A percentile compares a stretch with the other conserved stretches of the same genome.
phyloP scores from a whole-genome alignment of 2,888 invertebrate genomes.

The Tupiocoris notatus region DNA sequence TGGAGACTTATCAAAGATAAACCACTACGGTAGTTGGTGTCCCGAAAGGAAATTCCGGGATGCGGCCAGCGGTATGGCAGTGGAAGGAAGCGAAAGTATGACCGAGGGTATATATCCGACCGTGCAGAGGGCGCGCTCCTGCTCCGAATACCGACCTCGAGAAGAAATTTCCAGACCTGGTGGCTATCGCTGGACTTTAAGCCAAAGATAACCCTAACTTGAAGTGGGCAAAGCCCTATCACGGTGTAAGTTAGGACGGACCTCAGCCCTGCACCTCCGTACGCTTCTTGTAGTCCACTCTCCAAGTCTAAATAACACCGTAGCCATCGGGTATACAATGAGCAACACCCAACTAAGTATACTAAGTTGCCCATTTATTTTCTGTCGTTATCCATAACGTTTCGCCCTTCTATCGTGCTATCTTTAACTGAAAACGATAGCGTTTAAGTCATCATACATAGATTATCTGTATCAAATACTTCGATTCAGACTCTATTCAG shows the following conservation, averaged over 20 bases:
- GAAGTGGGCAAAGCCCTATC: neutral
- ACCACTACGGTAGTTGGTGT: neutral
- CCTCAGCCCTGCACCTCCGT: neutral
- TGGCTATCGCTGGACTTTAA: neutral
- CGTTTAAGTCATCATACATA: no score
- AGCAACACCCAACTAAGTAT: constrained; percentile 26
- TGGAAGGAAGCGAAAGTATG: neutral
- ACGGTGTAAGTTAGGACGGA: neutral
- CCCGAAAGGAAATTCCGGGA: neutral
- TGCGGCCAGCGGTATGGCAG: neutral
- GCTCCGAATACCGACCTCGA: neutral
- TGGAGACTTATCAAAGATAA: no score
- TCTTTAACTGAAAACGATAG: neutral
- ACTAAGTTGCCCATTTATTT: constrained; percentile 12
- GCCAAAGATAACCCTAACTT: neutral
- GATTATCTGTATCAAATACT: no score
- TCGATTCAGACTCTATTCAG: no score
- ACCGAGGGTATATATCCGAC: neutral
- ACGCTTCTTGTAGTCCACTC: neutral
- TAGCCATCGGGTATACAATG: constrained; percentile 33
- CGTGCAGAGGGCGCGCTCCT: neutral
- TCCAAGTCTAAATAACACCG: no score
- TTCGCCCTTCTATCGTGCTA: neutral
- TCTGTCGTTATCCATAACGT: neutral
- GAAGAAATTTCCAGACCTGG: neutral